Base-by-base conservation (phyloP, 2,113 vertebrate genomes). In the Gymnarchus niloticus region DNA sequence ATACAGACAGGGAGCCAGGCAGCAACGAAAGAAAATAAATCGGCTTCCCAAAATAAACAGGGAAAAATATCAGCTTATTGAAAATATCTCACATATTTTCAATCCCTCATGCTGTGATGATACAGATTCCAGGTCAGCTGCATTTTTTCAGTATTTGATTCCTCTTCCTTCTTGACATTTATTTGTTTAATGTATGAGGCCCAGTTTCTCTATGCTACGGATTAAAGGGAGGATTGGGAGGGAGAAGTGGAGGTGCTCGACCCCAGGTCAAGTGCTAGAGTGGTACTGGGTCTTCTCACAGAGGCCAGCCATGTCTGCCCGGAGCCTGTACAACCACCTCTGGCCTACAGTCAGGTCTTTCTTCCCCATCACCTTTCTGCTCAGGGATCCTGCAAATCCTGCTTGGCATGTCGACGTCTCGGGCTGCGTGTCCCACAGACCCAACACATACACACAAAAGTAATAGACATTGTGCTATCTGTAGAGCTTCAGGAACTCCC, bases 11-110 rank as follows among this genome's bases (percentile, higher is more conserved):
- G 41, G 21, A 88, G 78, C 81, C 37, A 76, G 88, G 82, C 65
- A 73, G 65, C 65, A n/a, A 41, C 46, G 4, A 90, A 81, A 86
- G 1, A 88, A 56, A 88, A 90, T 54, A 92, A 77, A 88, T 82
- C 28, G 84, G 87, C 88, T 92, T 95, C 93, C 94, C 94, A 91
- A 92, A 94, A 90, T 90, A 89, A 95, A 93, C 88, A 92, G 94
- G 94, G 93, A 94, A 93, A 92, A 85, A 91, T 87, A 90, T 89
- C 89, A 90, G 61, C 33, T 73, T 73, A 93, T 91, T 54, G 89
- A 95, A 94, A 94, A 94, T 90, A 92, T 87, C 89, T 88, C 83
- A 83, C 87, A 92, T 87, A 91, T 93, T 91, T 92, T 93, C 93
- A 94, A 93, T 94, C 86, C 90, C 90, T 92, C 87, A 44, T 90